These are phyloP conservation scores for Aptenodytes patagonicus DNA, from an alignment of 2,113 vertebrate genomes.

Conservation along the genomic window DNA sequence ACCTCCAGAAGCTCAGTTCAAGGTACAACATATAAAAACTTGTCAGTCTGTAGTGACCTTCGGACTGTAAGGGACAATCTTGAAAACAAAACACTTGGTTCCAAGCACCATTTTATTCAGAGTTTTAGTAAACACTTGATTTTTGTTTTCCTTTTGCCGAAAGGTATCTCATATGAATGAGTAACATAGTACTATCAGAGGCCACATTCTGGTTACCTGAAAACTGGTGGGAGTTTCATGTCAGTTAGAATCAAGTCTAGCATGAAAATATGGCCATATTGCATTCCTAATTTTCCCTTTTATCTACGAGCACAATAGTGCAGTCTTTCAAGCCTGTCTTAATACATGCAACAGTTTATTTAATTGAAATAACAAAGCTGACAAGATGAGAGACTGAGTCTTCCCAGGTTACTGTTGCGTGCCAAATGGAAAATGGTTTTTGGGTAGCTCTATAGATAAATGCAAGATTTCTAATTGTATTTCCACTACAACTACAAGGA, in stretches of 20 bases:
- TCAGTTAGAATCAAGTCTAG: background rate
- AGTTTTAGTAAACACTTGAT: background rate
- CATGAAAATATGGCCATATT: background rate
- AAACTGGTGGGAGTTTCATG: background rate
- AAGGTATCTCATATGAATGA: background rate
- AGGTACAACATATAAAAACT: conserved; percentile 74
- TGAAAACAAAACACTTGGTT: background rate
- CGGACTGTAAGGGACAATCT: background rate
- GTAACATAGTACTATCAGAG: background rate
- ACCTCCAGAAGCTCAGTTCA: conserved; percentile 98
- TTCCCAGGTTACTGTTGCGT: background rate
- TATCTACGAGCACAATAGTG: background rate
- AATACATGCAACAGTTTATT: background rate
- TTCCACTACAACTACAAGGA: background rate
- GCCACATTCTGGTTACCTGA: background rate
- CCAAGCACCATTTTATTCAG: background rate
- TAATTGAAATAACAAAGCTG: background rate
- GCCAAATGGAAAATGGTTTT: background rate
- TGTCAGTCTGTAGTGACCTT: background rate
- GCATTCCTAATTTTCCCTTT: background rate
- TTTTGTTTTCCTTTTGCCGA: background rate
- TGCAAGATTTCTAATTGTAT: background rate
- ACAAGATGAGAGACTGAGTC: background rate
- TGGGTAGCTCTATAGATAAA: background rate
- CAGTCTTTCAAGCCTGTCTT: background rate